Evolutionary conservation across 2,113 vertebrate species (phyloP).

Genomic region (Hoplias malabaricus): DNA sequence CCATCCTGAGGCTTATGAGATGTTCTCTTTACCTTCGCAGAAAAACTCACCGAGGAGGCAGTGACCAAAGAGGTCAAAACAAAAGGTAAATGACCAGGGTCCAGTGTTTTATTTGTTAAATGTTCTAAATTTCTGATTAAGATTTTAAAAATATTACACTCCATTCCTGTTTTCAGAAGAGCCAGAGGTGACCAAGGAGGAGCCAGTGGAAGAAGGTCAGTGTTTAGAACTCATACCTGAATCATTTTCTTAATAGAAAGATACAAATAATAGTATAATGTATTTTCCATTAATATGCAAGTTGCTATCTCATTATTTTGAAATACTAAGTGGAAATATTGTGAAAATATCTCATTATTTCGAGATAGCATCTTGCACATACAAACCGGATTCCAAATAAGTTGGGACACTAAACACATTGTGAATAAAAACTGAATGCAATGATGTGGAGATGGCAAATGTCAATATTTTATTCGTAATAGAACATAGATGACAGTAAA

Average conservation of each 20-base stretch:
- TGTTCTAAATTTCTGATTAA: not conserved
- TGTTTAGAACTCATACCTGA: not conserved
- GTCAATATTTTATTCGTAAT: too few species aligned
- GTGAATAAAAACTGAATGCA: too few species aligned
- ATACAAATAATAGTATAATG: not conserved
- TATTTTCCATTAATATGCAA: not conserved
- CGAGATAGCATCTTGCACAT: too few species aligned
- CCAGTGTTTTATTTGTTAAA: not conserved
- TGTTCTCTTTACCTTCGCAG: not conserved
- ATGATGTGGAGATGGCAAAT: too few species aligned
- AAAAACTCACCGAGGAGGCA: not conserved
- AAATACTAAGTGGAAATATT: too few species aligned
- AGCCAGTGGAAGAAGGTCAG: slow-evolving; percentile 46
- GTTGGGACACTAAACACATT: too few species aligned
- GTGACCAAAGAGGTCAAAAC: slow-evolving; percentile 14
- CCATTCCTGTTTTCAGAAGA: slow-evolving; percentile 30
- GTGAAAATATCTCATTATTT: too few species aligned
- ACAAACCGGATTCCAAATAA: too few species aligned
- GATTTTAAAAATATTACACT: not conserved
- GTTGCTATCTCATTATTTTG: too few species aligned
- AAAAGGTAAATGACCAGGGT: slow-evolving; percentile 13
- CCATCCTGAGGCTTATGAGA: not conserved
- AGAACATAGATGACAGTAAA: too few species aligned
- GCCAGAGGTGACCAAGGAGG: slow-evolving; percentile 35
- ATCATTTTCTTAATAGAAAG: not conserved